phyloP scores from a whole-genome alignment of 35 echinoderm and acorn worm genomes.

The Eucidaris tribuloides region DNA sequence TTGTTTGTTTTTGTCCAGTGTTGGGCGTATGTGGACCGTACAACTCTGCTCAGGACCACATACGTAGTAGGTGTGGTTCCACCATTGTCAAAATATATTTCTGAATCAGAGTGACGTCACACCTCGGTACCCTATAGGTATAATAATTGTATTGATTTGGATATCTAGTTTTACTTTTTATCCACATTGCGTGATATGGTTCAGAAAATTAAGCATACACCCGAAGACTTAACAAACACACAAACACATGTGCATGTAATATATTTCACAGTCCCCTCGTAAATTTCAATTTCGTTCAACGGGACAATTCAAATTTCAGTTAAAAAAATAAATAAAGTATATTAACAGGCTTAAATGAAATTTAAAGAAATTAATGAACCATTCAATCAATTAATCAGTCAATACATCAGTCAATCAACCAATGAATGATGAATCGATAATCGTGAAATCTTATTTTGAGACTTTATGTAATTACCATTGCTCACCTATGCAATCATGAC shows the following conservation, averaged over 20 bases:
- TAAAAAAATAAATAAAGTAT: not conserved
- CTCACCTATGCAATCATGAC: constrained; percentile 69
- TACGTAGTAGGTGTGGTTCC: too few relatives aligned
- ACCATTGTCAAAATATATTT: too few relatives aligned
- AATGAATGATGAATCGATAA: not conserved
- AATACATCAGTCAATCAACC: too few relatives aligned
- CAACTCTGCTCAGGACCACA: too few relatives aligned
- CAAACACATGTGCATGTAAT: too few relatives aligned
- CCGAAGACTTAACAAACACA: too few relatives aligned
- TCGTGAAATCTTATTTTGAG: not conserved
- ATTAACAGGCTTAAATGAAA: not conserved
- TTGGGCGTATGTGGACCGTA: too few relatives aligned
- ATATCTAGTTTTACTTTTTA: not conserved
- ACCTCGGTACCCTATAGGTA: not conserved
- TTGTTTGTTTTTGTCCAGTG: too few relatives aligned
- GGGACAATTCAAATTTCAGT: not conserved
- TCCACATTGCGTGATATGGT: not conserved
- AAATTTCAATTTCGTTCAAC: not conserved
- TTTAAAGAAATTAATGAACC: not conserved
- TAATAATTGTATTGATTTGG: not conserved
- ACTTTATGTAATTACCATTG: not conserved
- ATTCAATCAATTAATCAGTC: too few relatives aligned
- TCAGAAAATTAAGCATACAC: not conserved
- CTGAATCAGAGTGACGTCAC: too few relatives aligned
- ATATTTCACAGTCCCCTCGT: too few relatives aligned